A percentile compares a stretch with the other conserved stretches of the same genome.
phyloP scores from a whole-genome alignment of 1,140 invertebrate species.

The Danaus melanippus region DNA sequence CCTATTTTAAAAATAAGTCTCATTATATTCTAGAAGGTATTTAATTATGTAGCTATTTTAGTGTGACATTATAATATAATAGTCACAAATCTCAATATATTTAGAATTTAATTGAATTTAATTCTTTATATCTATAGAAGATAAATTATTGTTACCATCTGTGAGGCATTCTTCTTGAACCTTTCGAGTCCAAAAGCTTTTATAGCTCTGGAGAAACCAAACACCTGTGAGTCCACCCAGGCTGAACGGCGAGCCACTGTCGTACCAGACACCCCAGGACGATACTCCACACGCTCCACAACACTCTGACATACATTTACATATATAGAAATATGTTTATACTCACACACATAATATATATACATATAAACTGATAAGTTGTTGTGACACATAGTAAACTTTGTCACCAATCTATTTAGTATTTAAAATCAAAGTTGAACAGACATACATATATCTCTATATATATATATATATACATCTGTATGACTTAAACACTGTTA shows the following conservation, averaged over 20 bases:
- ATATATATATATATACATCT: too few species aligned
- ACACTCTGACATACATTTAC: constrained; percentile 77
- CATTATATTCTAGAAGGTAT: too few species aligned
- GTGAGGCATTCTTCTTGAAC: constrained; percentile 87
- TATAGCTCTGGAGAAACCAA: constrained; percentile 89
- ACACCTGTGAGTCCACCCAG: constrained; percentile 90
- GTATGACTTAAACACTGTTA: too few species aligned
- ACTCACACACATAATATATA: too few species aligned
- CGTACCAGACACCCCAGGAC: constrained; percentile 78
- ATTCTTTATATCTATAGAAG: neutral
- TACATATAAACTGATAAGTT: too few species aligned
- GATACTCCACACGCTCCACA: constrained; percentile 90
- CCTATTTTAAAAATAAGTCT: too few species aligned
- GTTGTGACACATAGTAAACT: too few species aligned
- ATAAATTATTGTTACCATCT: constrained; percentile 74
- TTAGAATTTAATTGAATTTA: constrained; percentile 5
- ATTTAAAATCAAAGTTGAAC: too few species aligned
- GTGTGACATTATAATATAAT: too few species aligned
- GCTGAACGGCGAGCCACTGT: constrained; percentile 86
- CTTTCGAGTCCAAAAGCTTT: constrained; percentile 89
- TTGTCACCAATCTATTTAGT: too few species aligned
- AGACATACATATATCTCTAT: too few species aligned
- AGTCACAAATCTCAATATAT: neutral
- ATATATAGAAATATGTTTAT: constrained; percentile 1
- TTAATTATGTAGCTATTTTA: too few species aligned